Evolutionary conservation across 2,113 vertebrate genomes (phyloP).

Genomic region (Trachemys scripta): DNA sequence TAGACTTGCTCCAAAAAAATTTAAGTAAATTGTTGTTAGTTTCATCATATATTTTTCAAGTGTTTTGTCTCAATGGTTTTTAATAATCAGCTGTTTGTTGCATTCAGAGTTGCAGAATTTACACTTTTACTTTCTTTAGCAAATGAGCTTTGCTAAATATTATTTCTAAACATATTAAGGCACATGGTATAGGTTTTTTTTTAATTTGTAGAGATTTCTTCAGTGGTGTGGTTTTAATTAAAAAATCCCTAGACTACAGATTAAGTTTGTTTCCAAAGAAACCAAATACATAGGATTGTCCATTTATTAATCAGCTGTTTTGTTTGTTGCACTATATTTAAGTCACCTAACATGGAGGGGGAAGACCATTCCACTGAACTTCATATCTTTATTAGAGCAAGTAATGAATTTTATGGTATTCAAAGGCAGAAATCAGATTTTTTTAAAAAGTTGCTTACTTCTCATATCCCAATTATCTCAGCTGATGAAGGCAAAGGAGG

Average conservation of each 20-base stretch:
- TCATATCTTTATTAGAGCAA: neutral
- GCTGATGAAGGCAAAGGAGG: neutral
- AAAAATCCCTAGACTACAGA: neutral
- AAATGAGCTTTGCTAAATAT: neutral
- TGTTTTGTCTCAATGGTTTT: neutral
- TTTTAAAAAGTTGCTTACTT: neutral
- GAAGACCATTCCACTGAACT: neutral
- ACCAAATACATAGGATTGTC: neutral
- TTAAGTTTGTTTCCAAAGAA: neutral
- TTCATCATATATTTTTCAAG: neutral
- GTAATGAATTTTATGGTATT: neutral
- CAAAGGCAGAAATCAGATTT: neutral
- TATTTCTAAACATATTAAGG: constrained; percentile 18
- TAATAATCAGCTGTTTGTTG: constrained; percentile 10
- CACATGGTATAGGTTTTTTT: neutral
- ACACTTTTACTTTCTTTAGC: constrained; percentile 28
- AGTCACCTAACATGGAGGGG: neutral
- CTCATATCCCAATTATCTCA: neutral
- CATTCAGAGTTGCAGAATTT: constrained; percentile 3
- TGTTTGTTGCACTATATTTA: neutral
- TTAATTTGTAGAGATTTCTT: neutral
- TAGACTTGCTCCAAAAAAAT: neutral
- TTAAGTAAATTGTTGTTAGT: neutral
- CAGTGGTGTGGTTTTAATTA: neutral
- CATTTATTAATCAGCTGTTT: neutral